These are phyloP conservation scores for Drosophila elegans DNA, from an alignment of 1,140 invertebrate species.

Conservation along the genomic window DNA sequence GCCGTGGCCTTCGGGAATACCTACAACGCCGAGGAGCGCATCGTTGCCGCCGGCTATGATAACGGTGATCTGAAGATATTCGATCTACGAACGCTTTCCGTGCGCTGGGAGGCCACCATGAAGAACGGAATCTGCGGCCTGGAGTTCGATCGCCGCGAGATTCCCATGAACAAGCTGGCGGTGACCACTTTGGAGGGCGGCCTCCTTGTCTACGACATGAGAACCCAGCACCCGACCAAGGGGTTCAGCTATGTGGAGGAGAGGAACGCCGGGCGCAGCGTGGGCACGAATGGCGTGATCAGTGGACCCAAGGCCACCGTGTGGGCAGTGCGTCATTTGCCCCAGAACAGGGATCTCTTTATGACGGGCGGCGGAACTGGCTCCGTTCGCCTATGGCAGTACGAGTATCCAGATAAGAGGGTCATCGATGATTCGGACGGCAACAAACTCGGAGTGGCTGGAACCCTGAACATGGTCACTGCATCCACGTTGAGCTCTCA, in stretches of 20 bases:
- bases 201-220: slow-evolving; percentile 95
- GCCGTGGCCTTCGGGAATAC: slow-evolving; percentile 94
- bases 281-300: slow-evolving; percentile 79
- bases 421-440: slow-evolving; percentile 89
- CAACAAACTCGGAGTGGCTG: slow-evolving; percentile 90
- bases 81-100: slow-evolving; percentile 93
- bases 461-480: slow-evolving; percentile 91
- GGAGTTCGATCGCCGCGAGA: slow-evolving; percentile 97
- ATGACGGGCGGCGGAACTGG: slow-evolving; percentile 95
- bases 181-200: slow-evolving; percentile 97
- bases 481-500: slow-evolving; percentile 93
- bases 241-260: slow-evolving; percentile 93
- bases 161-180: slow-evolving; percentile 97
- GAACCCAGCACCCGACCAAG: slow-evolving; percentile 94
- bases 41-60: slow-evolving; percentile 96
- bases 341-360: slow-evolving; percentile 98
- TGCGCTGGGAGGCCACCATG: slow-evolving; percentile 96
- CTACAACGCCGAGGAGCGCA: slow-evolving; percentile 93
- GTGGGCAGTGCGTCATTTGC: slow-evolving; percentile 94
- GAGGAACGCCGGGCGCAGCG: slow-evolving; percentile 86
- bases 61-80: slow-evolving; percentile 99
- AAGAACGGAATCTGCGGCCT: slow-evolving; percentile 96
- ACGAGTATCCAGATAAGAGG: slow-evolving; percentile 93
- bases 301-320: slow-evolving; percentile 92
- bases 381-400: slow-evolving; percentile 96